These are phyloP conservation scores for Phrixothrix hirtus DNA, from an alignment of 2,888 invertebrate genomes.

Conservation along the genomic window DNA sequence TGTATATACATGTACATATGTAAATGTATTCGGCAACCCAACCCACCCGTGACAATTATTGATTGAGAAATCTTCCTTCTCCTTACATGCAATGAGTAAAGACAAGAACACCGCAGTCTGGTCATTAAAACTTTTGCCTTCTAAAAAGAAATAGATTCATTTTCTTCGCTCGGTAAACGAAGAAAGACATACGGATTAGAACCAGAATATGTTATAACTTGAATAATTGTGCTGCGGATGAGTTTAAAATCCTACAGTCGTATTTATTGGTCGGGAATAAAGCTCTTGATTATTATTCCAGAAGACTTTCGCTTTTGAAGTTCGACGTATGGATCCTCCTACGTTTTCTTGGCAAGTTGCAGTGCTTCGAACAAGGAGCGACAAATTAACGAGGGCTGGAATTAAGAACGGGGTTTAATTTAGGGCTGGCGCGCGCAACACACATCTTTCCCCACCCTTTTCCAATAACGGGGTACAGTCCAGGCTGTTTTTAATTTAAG, in stretches of 20 bases:
- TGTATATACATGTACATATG: no score
- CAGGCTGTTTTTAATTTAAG: constrained; percentile 48
- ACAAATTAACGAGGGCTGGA: constrained; percentile 46
- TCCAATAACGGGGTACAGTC: constrained; percentile 44
- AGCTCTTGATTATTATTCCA: constrained; percentile 54
- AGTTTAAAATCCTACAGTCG: constrained; percentile 56
- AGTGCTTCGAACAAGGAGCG: constrained; percentile 38
- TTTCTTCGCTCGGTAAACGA: constrained; percentile 53
- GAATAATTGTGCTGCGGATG: constrained; percentile 57
- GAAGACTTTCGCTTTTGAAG: constrained; percentile 52
- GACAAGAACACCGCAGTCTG: constrained; percentile 49
- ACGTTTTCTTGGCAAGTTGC: constrained; percentile 29
- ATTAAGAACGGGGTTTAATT: constrained; percentile 51
- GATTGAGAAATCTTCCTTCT: constrained; percentile 69
- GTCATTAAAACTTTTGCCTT: constrained; percentile 57
- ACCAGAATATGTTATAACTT: constrained; percentile 57
- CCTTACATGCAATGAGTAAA: constrained; percentile 54
- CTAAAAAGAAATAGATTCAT: constrained; percentile 55
- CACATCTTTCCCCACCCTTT: constrained; percentile 43
- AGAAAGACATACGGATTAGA: constrained; percentile 51
- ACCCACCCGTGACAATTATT: constrained; percentile 67
- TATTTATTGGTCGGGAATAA: constrained; percentile 55
- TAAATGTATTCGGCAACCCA: no score
- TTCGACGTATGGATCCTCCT: constrained; percentile 34
- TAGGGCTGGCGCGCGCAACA: constrained; percentile 44